phyloP scores from a whole-genome alignment of 2,888 invertebrate genomes.

The Myopa testacea region DNA sequence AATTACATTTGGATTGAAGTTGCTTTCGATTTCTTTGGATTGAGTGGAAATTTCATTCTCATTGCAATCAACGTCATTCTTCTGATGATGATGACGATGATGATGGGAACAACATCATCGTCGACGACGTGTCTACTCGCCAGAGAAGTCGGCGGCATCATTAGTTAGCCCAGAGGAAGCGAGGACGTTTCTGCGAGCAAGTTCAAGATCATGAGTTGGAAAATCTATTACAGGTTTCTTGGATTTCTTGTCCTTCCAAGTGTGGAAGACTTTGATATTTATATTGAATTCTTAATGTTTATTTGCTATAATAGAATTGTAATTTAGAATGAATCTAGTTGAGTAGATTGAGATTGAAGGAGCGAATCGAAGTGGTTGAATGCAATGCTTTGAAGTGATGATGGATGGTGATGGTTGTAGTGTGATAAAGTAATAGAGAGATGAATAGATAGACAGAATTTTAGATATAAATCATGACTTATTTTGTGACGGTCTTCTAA shows the following conservation, averaged over 20 bases:
- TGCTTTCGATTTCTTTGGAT: slow-evolving; percentile 26
- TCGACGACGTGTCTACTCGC: background rate
- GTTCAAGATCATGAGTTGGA: slow-evolving; percentile 14
- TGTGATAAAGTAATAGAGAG: no score
- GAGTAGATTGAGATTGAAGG: background rate
- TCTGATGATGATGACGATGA: background rate
- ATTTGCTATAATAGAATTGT: background rate
- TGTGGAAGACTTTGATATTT: background rate
- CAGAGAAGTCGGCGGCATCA: background rate
- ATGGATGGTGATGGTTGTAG: no score
- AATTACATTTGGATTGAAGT: slow-evolving; percentile 11
- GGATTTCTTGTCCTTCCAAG: background rate
- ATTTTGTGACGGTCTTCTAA: no score
- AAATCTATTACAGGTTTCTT: slow-evolving; percentile 11
- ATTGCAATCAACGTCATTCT: slow-evolving; percentile 26
- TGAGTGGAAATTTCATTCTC: slow-evolving; percentile 22
- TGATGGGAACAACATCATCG: background rate
- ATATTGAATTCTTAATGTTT: slow-evolving; percentile 16
- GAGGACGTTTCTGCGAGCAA: background rate
- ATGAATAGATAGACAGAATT: no score
- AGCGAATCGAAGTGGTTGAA: no score
- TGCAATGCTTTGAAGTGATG: no score
- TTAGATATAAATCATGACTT: no score
- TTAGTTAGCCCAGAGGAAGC: background rate
- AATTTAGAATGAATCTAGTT: slow-evolving; percentile 1